Evolutionary conservation across 2,113 vertebrate species (phyloP).

Genomic region (Eulemur macaco): DNA sequence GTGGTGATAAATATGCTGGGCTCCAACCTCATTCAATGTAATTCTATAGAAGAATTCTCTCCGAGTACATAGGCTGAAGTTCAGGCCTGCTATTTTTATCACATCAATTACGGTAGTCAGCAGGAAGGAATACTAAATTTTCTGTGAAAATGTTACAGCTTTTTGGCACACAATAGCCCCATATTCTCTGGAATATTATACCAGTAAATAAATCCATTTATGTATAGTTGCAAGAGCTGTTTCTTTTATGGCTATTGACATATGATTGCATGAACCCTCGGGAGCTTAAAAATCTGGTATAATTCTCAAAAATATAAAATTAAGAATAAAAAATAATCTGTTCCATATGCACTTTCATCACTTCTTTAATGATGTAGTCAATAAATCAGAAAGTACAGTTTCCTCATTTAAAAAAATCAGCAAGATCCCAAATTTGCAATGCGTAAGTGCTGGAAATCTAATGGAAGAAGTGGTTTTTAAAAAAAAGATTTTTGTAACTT

Average conservation of each 20-base stretch:
- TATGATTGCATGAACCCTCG: neutral
- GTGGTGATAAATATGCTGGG: neutral
- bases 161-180: conserved; percentile 38
- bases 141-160: conserved; percentile 52
- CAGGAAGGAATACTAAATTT: conserved; percentile 64
- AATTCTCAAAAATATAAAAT: conserved; percentile 58
- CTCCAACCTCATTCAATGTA: neutral
- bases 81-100: conserved; percentile 20
- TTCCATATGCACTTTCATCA: conserved; percentile 48
- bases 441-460: neutral
- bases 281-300: conserved; percentile 42
- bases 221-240: neutral
- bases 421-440: conserved; percentile 9
- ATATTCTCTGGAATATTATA: conserved; percentile 58
- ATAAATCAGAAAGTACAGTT: conserved; percentile 34
- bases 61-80: neutral
- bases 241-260: conserved; percentile 38
- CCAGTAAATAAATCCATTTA: conserved; percentile 53
- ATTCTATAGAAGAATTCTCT: neutral
- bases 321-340: conserved; percentile 49
- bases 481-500: neutral
- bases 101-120: conserved; percentile 62
- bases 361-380: conserved; percentile 22
- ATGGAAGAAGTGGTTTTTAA: neutral
- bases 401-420: conserved; percentile 17